Conservation (phyloP, 2,888 invertebrate genomes). For the Fragum whitleyi region DNA sequence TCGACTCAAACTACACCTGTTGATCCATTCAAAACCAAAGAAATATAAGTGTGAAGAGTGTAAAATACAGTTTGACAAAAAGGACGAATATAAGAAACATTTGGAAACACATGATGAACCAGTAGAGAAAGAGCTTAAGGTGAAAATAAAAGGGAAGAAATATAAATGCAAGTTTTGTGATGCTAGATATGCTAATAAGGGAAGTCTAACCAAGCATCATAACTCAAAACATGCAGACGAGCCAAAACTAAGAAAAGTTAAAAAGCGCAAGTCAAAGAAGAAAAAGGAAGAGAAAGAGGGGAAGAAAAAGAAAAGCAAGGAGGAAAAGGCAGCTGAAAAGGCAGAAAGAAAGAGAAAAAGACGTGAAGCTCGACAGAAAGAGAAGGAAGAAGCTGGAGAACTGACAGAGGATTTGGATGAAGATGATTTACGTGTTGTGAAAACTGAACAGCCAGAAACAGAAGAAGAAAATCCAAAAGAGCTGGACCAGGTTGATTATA, state of each 20-base stretch:
- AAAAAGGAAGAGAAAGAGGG: not conserved
- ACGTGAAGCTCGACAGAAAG: not conserved
- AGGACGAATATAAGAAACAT: slow-evolving; percentile 5
- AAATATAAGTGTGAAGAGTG: slow-evolving; percentile 9
- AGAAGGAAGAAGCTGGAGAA: not conserved
- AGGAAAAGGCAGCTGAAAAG: not conserved
- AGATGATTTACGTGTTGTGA: not conserved
- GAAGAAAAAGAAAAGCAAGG: not conserved
- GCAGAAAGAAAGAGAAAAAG: slow-evolving; percentile 3
- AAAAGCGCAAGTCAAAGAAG: not conserved
- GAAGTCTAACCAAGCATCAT: slow-evolving; percentile 8
- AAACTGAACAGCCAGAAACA: not conserved
- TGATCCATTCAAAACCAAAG: slow-evolving; percentile 17
- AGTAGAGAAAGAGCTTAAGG: not conserved
- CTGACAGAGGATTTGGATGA: not conserved
- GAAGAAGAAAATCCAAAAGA: slow-evolving; percentile 9
- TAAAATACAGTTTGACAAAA: not conserved
- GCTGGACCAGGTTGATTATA: slow-evolving; percentile 20
- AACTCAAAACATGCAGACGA: slow-evolving; percentile 8
- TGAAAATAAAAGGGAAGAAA: not conserved
- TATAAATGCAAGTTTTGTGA: slow-evolving; percentile 4
- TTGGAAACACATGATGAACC: not conserved
- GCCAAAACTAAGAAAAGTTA: not conserved
- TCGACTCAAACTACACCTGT: not conserved
- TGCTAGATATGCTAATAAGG: slow-evolving; percentile 1